Conservation (phyloP, 2,888 invertebrate species). For the Ophion ellenae region DNA sequence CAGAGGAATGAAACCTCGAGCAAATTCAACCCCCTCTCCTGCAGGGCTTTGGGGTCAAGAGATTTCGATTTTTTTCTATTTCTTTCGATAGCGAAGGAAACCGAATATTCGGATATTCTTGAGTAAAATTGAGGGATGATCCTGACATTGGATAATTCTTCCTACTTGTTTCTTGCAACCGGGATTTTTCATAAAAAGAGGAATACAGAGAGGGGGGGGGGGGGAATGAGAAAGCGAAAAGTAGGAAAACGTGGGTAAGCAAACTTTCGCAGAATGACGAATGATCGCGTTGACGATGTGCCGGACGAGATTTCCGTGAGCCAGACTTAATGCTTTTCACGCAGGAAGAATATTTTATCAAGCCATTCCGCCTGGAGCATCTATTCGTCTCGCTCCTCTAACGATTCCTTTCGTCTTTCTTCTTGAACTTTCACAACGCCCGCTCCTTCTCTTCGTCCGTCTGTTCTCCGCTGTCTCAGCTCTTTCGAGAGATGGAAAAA, state of each 20-base stretch:
- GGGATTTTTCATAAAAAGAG: not conserved
- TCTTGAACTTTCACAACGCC: slow-evolving; percentile 33
- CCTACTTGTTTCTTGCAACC: not conserved
- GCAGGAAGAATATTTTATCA: slow-evolving; percentile 71
- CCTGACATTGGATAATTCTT: not conserved
- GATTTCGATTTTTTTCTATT: too few relatives aligned
- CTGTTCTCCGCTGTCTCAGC: slow-evolving; percentile 51
- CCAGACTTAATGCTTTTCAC: slow-evolving; percentile 72
- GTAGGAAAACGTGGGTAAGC: slow-evolving; percentile 39
- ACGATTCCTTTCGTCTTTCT: slow-evolving; percentile 10
- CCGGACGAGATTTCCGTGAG: slow-evolving; percentile 73
- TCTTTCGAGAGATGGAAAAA: slow-evolving; percentile 58
- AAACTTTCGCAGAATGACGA: slow-evolving; percentile 71
- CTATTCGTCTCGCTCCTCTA: slow-evolving; percentile 34
- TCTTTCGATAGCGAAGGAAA: too few relatives aligned
- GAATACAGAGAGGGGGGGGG: not conserved
- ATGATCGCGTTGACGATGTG: slow-evolving; percentile 74
- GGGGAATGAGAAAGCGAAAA: slow-evolving; percentile 11
- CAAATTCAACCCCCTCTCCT: not conserved
- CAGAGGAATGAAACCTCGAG: not conserved
- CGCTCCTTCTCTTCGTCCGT: slow-evolving; percentile 25
- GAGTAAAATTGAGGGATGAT: too few relatives aligned
- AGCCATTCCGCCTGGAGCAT: slow-evolving; percentile 51
- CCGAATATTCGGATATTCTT: too few relatives aligned
- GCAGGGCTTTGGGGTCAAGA: too few relatives aligned